Conservation (phyloP, 2,888 invertebrate genomes). For the Nudaria mundana region DNA sequence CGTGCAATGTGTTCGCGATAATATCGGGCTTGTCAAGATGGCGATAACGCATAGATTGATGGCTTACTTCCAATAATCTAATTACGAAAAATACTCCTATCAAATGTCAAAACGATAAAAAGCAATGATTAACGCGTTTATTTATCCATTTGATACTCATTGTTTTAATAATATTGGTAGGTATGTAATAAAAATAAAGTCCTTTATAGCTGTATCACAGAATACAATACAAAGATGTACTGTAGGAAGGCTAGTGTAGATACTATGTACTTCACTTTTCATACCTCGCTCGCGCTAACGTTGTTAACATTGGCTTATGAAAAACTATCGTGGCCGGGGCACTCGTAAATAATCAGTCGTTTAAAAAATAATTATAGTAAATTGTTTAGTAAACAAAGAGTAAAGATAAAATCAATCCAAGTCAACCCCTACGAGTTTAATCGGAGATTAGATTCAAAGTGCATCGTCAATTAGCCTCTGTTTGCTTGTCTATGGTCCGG, state of each 20-base stretch:
- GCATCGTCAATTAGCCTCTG: constrained; percentile 40
- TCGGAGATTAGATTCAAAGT: constrained; percentile 39
- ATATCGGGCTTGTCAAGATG: constrained; percentile 32
- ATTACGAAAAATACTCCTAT: constrained; percentile 32
- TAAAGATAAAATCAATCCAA: constrained; percentile 14
- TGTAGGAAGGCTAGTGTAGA: too few species aligned
- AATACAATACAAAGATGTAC: too few species aligned
- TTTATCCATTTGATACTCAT: background rate
- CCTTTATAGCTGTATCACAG: too few species aligned
- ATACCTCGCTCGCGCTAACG: too few species aligned
- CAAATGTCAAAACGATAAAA: constrained; percentile 31
- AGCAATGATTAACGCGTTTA: constrained; percentile 6
- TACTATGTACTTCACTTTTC: too few species aligned
- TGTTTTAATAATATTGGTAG: background rate
- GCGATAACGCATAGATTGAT: constrained; percentile 43
- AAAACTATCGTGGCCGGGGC: background rate
- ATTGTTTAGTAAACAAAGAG: background rate
- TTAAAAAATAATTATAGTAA: too few species aligned
- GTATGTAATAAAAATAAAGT: too few species aligned
- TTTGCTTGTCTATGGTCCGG: constrained; percentile 33
- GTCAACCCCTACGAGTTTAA: constrained; percentile 27
- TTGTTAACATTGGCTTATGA: too few species aligned
- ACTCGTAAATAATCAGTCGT: too few species aligned
- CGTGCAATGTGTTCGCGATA: constrained; percentile 23
- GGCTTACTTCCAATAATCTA: constrained; percentile 37